Evolutionary conservation across 1,140 invertebrate species (phyloP), one percentile per base, ranked within the genome.

Genomic region (Calliphora vicina): DNA sequence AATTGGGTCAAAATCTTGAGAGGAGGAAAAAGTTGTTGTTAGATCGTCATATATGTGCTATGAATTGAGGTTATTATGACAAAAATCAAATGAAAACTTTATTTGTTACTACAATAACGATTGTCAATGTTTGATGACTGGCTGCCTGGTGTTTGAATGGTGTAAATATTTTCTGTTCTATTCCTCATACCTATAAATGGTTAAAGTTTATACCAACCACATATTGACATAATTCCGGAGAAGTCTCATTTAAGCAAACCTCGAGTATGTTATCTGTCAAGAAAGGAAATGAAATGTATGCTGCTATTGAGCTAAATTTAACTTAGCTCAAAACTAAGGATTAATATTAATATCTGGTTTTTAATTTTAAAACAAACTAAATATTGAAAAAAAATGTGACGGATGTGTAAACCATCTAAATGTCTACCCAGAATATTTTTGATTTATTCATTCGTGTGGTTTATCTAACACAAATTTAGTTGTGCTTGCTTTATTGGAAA

Each of bases 51-150:
- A 23, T 67, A 13, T 67, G 20, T 67, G 5, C 35, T 1, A 35
- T 5, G 9, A 67, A 67, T 67, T 67, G 61, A 67, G 61, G 61
- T 67, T 67, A 67, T 67, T 67, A 67, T 67, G 61, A 67, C 61
- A 67, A 67, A 57, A 67, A 67, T 67, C 23, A 67, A 67, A 23
- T 50, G 45, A 50, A 50, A 50, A 50, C 45, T 50, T 50, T 50
- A 35, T 5, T 10, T 50, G 12, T 50, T 50, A 50, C 4, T n/a
- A n/a, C n/a, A n/a, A n/a, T 43, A 6, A 43, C 12, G 42, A 43
- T 43, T 43, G 42, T 12, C 12, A 43, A 12, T 43, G 42, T 43
- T 43, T 5, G 42, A 13, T 2, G 45, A 35, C 29, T 35, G 35
- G 10, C 1, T 35, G 35, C 10, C 35, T 6, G 45, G 4, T 50